Evolutionary conservation across 1,140 invertebrate genomes (phyloP).

Genomic region (Aporrectodea caliginosa): DNA sequence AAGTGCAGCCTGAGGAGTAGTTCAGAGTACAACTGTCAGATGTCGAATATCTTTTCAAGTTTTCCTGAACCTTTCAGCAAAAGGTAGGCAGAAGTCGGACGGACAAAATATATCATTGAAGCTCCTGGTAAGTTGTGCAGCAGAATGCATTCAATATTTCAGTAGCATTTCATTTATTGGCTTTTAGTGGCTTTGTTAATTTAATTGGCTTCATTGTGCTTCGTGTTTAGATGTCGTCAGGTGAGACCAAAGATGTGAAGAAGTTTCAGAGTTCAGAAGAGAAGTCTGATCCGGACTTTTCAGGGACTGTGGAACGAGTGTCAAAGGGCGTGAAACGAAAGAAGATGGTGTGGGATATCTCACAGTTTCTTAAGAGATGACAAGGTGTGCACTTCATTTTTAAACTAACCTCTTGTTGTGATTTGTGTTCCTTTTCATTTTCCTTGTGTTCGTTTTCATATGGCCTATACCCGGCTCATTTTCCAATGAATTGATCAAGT

Average conservation of each 20-base stretch:
- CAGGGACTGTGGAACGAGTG: not conserved
- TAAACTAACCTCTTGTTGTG: no score
- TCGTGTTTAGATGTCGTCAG: not conserved
- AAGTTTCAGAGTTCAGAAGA: not conserved
- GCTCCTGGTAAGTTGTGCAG: no score
- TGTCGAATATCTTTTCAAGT: no score
- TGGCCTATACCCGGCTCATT: no score
- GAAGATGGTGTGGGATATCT: not conserved
- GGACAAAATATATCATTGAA: not conserved
- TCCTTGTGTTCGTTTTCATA: no score
- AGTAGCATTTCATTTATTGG: not conserved
- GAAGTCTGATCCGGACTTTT: not conserved
- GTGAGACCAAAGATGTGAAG: not conserved
- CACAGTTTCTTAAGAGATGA: not conserved
- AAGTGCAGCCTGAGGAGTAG: no score
- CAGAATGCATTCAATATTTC: no score
- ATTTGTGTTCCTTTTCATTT: no score
- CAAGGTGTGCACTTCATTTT: no score
- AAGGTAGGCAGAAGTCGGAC: not conserved
- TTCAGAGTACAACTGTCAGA: no score
- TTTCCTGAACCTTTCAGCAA: not conserved
- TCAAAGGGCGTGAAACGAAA: not conserved
- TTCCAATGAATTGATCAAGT: no score
- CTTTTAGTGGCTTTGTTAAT: not conserved
- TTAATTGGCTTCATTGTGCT: not conserved